Conservation (phyloP, 2,113 vertebrate species). For the Synchiropus splendidus region DNA sequence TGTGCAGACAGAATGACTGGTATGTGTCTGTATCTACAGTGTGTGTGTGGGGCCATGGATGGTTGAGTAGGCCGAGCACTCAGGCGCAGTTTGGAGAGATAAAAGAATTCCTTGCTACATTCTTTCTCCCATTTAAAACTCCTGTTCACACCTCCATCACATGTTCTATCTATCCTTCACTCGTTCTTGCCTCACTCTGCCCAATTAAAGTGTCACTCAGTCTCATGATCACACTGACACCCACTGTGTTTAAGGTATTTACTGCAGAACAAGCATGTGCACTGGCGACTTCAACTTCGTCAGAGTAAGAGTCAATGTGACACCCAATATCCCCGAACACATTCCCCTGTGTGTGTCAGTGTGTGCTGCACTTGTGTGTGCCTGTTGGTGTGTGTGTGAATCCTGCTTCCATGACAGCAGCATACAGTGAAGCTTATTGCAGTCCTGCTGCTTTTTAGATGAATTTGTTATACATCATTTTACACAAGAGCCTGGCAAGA, state of each 20-base stretch:
- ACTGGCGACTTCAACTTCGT: too few species aligned
- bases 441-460: too few species aligned
- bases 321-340: slow-evolving; percentile 27
- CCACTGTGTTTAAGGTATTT: neutral
- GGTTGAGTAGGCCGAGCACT: slow-evolving; percentile 32
- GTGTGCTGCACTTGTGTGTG: too few species aligned
- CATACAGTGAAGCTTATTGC: too few species aligned
- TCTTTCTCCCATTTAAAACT: slow-evolving; percentile 37
- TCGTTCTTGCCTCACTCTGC: neutral
- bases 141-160: slow-evolving; percentile 6
- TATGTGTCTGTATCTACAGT: slow-evolving; percentile 25
- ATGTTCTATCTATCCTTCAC: neutral
- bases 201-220: slow-evolving; percentile 18
- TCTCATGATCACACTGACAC: slow-evolving; percentile 9
- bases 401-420: too few species aligned
- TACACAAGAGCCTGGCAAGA: too few species aligned
- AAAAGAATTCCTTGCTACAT: slow-evolving; percentile 49
- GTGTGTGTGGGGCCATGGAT: slow-evolving; percentile 8
- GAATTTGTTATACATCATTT: too few species aligned
- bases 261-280: slow-evolving; percentile 4
- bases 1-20: slow-evolving; percentile 34
- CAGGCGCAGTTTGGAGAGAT: slow-evolving; percentile 39
- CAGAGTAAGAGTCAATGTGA: neutral
- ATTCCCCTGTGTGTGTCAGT: slow-evolving; percentile 4
- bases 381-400: too few species aligned